Evolutionary conservation across 2,797 vertebrate genomes (phyloP).

Genomic region (Arrhamphus sclerolepis): DNA sequence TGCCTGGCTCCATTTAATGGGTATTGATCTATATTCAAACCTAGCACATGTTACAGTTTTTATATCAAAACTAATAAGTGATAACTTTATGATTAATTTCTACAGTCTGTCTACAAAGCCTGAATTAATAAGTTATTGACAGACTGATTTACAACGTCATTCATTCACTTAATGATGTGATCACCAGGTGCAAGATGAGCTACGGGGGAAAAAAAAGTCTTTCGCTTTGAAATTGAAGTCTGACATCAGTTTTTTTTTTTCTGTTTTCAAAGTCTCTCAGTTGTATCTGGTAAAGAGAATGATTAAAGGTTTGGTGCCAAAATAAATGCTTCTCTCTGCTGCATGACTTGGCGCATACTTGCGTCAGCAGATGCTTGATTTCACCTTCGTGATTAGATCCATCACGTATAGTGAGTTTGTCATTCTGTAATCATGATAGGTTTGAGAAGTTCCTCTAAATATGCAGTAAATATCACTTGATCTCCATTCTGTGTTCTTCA

Average conservation of each 20-base stretch:
- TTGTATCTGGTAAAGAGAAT: slow-evolving; percentile 54
- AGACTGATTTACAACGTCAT: not conserved
- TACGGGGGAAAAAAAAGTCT: not conserved
- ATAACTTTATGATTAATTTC: not conserved
- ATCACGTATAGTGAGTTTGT: slow-evolving; percentile 21
- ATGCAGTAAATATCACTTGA: not conserved
- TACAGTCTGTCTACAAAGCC: not conserved
- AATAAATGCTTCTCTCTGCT: slow-evolving; percentile 60
- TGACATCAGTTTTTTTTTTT: slow-evolving; percentile 28
- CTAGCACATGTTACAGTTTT: not conserved
- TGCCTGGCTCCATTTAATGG: slow-evolving; percentile 1
- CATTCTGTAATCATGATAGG: slow-evolving; percentile 10
- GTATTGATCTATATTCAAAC: not conserved
- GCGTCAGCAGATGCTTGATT: slow-evolving; percentile 60
- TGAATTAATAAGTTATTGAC: slow-evolving; percentile 6
- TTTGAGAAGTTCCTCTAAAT: not conserved
- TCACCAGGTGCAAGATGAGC: slow-evolving; percentile 25
- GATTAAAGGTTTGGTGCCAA: slow-evolving; percentile 58
- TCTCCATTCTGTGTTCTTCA: not conserved
- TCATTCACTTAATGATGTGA: slow-evolving; percentile 15
- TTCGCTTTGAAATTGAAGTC: slow-evolving; percentile 43
- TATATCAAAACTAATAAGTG: not conserved
- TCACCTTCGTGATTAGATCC: slow-evolving; percentile 40
- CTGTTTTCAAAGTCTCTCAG: slow-evolving; percentile 49
- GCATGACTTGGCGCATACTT: slow-evolving; percentile 57